Base-by-base conservation (phyloP, 2,113 vertebrate species). In the Platysteira castanea region DNA sequence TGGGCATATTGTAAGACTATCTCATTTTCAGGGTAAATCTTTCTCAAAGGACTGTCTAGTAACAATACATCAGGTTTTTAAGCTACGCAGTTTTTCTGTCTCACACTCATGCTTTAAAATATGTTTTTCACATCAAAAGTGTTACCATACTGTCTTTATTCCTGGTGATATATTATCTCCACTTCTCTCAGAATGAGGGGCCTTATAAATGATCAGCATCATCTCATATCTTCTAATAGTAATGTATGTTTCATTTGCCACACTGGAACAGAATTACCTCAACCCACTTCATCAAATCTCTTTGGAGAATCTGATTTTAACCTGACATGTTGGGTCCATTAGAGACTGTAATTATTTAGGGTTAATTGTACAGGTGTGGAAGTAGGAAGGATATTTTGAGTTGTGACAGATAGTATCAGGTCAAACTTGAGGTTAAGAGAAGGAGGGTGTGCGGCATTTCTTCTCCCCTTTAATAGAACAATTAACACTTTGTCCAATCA, bases 401-500 rank as follows among this genome's bases (percentile, higher is more conserved):
- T 73, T 94, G 81, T 94, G 92, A 89, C 80, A 65, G 61, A 87
- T 42, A 90, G 80, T 61, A 79, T 33, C 49, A 87, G 87, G 92
- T 93, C 74, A 91, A 50, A 79, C 11, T 82, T 50, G 61, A 92
- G 86, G 90, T 84, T 94, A 87, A 73, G 53, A 61, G 57, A 89
- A 95, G 84, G 65, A 92, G 79, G 30, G 49, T 94, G 81, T 84
- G 37, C 4, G 1, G 44, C 60, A 64, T 89, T 92, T 95, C 41
- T 90, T 81, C 49, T 64, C 75, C 42, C 57, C 76, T 96, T 89
- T 94, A 92, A 92, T 84, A 96, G 85, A 96, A 94, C 85, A 92
- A 97, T 96, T 97, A 96, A 94, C 86, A 93, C 64, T 84, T 60
- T 69, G 53, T 18, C 49, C 24, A 94, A 95, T 96, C 79, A 97